A percentile compares a stretch with the other conserved stretches of the same genome.
Conservation (phyloP, 2,888 invertebrate genomes). For the Lacanobia oleracea region DNA sequence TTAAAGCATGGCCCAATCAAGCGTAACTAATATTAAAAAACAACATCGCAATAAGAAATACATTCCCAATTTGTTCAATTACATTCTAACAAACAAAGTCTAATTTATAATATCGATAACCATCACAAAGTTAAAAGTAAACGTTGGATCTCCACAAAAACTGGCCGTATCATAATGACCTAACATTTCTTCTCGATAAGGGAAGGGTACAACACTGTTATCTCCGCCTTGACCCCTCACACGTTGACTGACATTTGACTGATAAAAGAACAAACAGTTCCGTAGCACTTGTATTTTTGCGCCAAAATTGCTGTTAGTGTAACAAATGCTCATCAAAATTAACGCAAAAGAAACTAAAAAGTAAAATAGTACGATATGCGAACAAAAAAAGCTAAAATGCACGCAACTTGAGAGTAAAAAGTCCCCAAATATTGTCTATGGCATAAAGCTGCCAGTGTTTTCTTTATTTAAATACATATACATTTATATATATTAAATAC, state of each 20-base stretch:
- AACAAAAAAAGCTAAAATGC: neutral
- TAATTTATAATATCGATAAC: conserved; percentile 33
- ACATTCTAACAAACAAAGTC: conserved; percentile 6
- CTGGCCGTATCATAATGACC: conserved; percentile 34
- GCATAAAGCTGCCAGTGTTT: neutral
- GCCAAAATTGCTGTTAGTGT: conserved; percentile 37
- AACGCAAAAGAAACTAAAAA: neutral
- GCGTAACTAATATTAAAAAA: neutral
- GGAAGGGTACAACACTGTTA: conserved; percentile 53
- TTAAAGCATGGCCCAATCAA: neutral
- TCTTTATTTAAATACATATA: too few relatives aligned
- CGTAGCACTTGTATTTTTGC: conserved; percentile 25
- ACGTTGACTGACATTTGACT: conserved; percentile 55
- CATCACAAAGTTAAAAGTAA: conserved; percentile 18
- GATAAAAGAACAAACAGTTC: conserved; percentile 50
- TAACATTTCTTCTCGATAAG: conserved; percentile 59
- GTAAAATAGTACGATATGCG: neutral
- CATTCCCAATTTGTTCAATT: conserved; percentile 24
- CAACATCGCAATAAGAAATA: neutral
- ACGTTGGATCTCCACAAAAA: conserved; percentile 42
- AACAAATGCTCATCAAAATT: neutral
- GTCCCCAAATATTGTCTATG: neutral
- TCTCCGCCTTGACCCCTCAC: conserved; percentile 64
- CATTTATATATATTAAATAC: too few relatives aligned
- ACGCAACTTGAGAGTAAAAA: neutral